phyloP scores from a whole-genome alignment of 2,888 invertebrate species.

The Hylaea fasciaria region DNA sequence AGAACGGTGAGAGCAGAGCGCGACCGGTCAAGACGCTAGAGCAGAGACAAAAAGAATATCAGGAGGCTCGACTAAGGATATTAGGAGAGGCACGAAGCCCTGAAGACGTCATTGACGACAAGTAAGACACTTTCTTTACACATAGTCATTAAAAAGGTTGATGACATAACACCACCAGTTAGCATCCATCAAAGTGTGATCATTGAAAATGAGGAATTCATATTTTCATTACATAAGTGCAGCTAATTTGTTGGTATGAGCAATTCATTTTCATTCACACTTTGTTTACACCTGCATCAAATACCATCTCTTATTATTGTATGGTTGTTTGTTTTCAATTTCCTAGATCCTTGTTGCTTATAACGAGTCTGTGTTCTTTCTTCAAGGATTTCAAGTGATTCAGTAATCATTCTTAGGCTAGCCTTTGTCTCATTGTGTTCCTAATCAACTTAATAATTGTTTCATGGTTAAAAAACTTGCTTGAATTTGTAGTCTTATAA shows the following conservation, averaged over 20 bases:
- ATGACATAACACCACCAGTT: conserved; percentile 25
- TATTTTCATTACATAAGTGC: conserved; percentile 25
- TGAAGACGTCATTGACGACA: conserved; percentile 89
- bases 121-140: conserved; percentile 70
- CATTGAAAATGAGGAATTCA: conserved; percentile 23
- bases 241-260: conserved; percentile 18
- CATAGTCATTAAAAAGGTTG: conserved; percentile 40
- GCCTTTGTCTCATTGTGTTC: background rate
- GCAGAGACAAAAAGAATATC: conserved; percentile 97
- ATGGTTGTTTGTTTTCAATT: background rate
- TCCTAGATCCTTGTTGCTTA: background rate
- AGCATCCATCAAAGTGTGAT: conserved; percentile 14
- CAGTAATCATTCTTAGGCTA: background rate
- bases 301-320: background rate
- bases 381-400: conserved; percentile 2
- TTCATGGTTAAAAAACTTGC: background rate
- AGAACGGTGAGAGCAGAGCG: conserved; percentile 82
- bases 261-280: conserved; percentile 6
- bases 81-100: conserved; percentile 93
- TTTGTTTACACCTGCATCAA: conserved; percentile 8
- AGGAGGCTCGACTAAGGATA: conserved; percentile 95
- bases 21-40: conserved; percentile 93
- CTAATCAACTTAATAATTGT: background rate
- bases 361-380: conserved; percentile 1
- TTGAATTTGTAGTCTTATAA: too few species aligned